Base-by-base conservation (phyloP, 2,797 vertebrate genomes). In the Pogoniulus pusillus region DNA sequence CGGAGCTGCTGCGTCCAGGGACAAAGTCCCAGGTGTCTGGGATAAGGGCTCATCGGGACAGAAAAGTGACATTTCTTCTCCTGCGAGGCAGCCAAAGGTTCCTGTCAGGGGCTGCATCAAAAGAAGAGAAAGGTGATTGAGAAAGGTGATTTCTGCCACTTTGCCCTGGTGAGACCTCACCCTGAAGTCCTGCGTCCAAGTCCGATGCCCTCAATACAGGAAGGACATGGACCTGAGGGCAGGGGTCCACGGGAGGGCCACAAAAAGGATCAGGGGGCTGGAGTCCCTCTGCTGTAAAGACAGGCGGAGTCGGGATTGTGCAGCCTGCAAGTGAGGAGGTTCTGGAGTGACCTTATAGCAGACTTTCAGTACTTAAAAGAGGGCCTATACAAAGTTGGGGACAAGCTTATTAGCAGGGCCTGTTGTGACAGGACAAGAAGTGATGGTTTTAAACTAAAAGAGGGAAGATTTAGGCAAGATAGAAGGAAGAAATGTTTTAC, bases 21-120 rank as follows among this genome's bases (percentile, higher is more conserved):
- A 13, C 17, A 1, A 12, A 10, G 13, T 5, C 2, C 2, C 1
- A 5, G 29, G 8, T 4, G 4, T 1, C 10, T 12, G 57, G 20
- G 9, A 2, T 35, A 9, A 19, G 18, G 7, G 29, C 18, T 77
- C 10, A 2, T 2, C 1, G 12, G 18, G 34, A 34, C 4, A 10
- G 34, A 14, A 22, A 32, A 37, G 19, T 74, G 53, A 16, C 14
- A 12, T n/a, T 34, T 73, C 7, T 39, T 69, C 8, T 37, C 53
- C 35, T 73, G 1, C 43, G 70, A 12, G 30, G 43, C 10, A 39
- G 16, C 1, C 35, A 10, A 8, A 27, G 49, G 17, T 64, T 77
- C 14, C 26, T 19, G 14, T 16, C 49, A 32, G 9, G 16, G 26
- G 12, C 32, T 51, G 9, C 47, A 29, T 29, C 24, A 39, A 37